Base-by-base conservation (phyloP, 1,140 invertebrate species). In the Rhagoletis zephyria region DNA sequence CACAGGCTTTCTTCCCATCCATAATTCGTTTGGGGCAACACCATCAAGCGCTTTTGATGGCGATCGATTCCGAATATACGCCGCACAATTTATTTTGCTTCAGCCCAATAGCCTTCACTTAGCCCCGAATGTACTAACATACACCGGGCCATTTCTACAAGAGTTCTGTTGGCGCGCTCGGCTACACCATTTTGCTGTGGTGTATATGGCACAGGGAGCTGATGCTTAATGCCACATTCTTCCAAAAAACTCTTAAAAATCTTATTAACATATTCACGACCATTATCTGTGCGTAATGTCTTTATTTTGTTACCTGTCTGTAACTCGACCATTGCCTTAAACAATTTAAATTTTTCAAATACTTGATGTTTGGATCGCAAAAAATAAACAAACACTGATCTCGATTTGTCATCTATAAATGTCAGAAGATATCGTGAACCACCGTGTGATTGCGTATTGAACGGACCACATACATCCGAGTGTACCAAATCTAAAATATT, bases 41-140 rank as follows among this genome's bases (percentile, higher is more conserved):
- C 30, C 30, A 30, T 30, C 30, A 30, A 30, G 30, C 30, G 30
- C 30, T 30, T 30, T 30, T 30, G 30, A 30, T 30, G 30, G 30
- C 30, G 30, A 30, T 30, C 30, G 30, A 30, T 30, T 30, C 30
- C 30, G 30, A 30, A 30, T 30, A 30, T 30, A 30, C 30, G 30
- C 30, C 30, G 30, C 30, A 30, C 30, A 30, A 30, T 89, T n/a
- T 86, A 87, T 4, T 88, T 85, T 56, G 90, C 89, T 61, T 91
- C 89, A 63, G 90, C 89, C 89, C 89, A 90, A 77, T 89, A 89
- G 14, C 19, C 12, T 85, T 88, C 74, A 10, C 70, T 63, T 19
- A 94, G 19, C 60, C 89, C 85, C 70, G 90, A 89, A 87, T 94
- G 91, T 5, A 92, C 70, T 9, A 94, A 61, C 85, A 94, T 88